Conservation (phyloP, 2,113 vertebrate species). For the Heterotis niloticus region DNA sequence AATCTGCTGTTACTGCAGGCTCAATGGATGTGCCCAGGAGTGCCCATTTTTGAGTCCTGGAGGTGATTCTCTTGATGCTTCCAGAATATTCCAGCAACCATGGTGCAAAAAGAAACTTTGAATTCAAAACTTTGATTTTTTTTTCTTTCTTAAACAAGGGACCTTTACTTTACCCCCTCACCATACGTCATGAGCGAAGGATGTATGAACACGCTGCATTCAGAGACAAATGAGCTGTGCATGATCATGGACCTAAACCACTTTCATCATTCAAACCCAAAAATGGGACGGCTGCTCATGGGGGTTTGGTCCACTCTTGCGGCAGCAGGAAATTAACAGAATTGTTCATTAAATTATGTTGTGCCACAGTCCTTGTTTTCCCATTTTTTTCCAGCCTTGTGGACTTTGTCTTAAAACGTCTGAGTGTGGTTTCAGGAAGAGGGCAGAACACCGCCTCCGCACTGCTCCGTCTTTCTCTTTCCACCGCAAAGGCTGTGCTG, state of each 20-base stretch:
- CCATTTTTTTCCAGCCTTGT: constrained; percentile 33
- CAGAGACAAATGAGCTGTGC: constrained; percentile 59
- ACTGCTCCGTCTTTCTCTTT: neutral
- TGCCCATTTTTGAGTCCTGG: neutral
- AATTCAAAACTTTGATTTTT: constrained; percentile 12
- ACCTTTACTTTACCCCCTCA: constrained; percentile 23
- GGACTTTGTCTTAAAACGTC: neutral
- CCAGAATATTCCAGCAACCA: constrained; percentile 12
- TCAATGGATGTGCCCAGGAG: constrained; percentile 13
- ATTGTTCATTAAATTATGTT: constrained; percentile 65
- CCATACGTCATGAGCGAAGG: constrained; percentile 51
- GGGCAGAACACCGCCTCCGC: neutral
- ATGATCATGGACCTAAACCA: constrained; percentile 57
- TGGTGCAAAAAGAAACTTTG: neutral
- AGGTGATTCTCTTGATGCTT: neutral
- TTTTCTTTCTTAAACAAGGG: neutral
- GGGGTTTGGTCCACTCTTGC: constrained; percentile 45
- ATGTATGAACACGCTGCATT: constrained; percentile 64
- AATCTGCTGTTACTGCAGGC: neutral
- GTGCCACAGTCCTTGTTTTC: constrained; percentile 30
- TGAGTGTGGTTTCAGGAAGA: constrained; percentile 20
- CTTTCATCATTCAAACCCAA: constrained; percentile 58
- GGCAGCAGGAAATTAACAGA: constrained; percentile 55
- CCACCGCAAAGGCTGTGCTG: constrained; percentile 17
- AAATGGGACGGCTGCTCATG: constrained; percentile 54